Conservation (phyloP, 2,113 vertebrate genomes). For the Sphyrna mokarran region DNA sequence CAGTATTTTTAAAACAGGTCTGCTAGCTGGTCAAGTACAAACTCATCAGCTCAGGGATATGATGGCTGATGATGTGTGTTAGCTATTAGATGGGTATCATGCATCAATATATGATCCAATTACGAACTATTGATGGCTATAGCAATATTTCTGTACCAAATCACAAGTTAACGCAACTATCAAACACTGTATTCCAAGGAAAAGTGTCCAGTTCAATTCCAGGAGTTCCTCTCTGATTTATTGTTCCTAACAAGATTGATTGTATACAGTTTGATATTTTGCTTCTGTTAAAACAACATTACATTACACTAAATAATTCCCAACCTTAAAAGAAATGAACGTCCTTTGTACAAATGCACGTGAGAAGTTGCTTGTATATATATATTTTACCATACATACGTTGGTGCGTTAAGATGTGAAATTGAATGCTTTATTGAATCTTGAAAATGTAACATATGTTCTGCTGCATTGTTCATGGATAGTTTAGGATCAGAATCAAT, state of each 20-base stretch:
- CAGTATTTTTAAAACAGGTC: constrained; percentile 16
- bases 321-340: not conserved
- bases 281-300: not conserved
- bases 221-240: not conserved
- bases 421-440: not conserved
- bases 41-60: not conserved
- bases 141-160: not conserved
- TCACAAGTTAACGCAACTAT: not conserved
- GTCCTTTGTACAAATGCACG: not conserved
- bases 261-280: not conserved
- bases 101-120: not conserved
- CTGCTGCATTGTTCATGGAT: not conserved
- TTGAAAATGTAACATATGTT: not conserved
- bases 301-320: not conserved
- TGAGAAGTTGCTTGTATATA: not conserved
- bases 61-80: constrained; percentile 6
- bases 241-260: not conserved
- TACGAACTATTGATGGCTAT: constrained; percentile 4
- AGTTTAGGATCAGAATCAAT: not conserved
- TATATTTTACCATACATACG: not conserved
- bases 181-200: not conserved
- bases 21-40: not conserved
- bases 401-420: not conserved
- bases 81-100: not conserved
- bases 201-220: not conserved